A percentile compares a stretch with the other conserved stretches of the same genome.
Evolutionary conservation across 2,888 invertebrate species (phyloP).

Genomic region (Ophion ventricosus): DNA sequence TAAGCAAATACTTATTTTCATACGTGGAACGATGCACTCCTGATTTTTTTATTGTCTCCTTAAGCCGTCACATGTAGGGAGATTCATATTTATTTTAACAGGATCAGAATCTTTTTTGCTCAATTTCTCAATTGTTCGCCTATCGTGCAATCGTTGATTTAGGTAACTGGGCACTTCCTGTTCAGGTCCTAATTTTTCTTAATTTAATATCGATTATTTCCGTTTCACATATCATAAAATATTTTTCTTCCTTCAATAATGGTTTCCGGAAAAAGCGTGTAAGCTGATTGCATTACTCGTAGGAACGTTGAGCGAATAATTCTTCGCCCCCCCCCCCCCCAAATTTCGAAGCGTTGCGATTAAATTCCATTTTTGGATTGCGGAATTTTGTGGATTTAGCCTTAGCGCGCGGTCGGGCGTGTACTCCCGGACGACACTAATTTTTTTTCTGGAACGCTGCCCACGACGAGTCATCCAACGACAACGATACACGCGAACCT

Average conservation of each 20-base stretch:
- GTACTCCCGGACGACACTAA: constrained; percentile 34
- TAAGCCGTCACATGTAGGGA: not conserved
- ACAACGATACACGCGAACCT: constrained; percentile 34
- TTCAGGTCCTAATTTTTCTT: no score
- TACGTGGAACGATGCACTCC: not conserved
- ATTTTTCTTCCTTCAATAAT: not conserved
- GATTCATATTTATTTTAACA: not conserved
- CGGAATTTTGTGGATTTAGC: constrained; percentile 18
- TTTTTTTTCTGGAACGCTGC: constrained; percentile 63
- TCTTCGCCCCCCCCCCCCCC: not conserved
- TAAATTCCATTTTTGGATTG: constrained; percentile 12
- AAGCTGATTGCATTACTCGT: not conserved
- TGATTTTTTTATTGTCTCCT: not conserved
- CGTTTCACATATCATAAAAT: no score
- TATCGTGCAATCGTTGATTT: no score
- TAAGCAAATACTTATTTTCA: constrained; percentile 8
- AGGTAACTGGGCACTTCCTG: no score
- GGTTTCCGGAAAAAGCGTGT: not conserved
- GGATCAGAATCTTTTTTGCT: not conserved
- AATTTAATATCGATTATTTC: no score
- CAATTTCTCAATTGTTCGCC: not conserved
- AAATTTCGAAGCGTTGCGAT: not conserved
- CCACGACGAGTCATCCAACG: constrained; percentile 55
- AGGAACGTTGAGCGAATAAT: no score
- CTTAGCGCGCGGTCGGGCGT: not conserved